Percentiles rank a stretch among this genome's conserved stretches.
Conservation (phyloP, 2,113 vertebrate genomes). For the Onychostruthus taczanowskii region DNA sequence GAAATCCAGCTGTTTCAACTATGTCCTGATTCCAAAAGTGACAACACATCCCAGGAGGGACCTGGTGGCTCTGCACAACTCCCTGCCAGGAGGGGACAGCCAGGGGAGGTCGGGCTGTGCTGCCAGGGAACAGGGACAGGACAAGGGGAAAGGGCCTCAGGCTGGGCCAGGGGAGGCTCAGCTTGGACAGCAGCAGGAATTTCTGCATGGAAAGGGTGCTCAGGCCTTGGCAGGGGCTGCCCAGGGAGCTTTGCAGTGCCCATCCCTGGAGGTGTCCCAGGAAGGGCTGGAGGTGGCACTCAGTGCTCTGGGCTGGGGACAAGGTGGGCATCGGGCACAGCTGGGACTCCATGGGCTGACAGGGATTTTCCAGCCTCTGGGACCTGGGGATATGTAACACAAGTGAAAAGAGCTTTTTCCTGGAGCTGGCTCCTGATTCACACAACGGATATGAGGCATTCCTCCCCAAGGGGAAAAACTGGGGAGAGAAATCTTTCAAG, state of each 20-base stretch:
- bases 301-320: not conserved
- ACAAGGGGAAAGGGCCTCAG: not conserved
- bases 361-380: rapidly evolving
- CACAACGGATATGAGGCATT: not conserved
- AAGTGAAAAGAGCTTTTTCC: not conserved
- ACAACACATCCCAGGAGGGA: not conserved
- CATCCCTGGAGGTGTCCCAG: not conserved
- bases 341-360: not conserved
- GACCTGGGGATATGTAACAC: not conserved
- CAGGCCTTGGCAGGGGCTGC: not conserved
- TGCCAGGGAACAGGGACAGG: not conserved
- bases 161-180: not conserved
- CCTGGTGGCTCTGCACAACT: not conserved
- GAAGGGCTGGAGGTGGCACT: not conserved
- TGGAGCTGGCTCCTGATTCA: not conserved
- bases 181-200: not conserved
- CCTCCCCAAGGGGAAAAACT: not conserved
- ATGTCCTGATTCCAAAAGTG: not conserved
- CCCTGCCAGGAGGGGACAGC: not conserved
- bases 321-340: not conserved
- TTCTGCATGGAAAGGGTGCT: not conserved
- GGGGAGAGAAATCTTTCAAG: not conserved
- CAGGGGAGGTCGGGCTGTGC: not conserved
- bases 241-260: not conserved
- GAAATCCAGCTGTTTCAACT: not conserved